Base-by-base conservation (phyloP, 2,797 vertebrate species). In the Mallotus villosus region DNA sequence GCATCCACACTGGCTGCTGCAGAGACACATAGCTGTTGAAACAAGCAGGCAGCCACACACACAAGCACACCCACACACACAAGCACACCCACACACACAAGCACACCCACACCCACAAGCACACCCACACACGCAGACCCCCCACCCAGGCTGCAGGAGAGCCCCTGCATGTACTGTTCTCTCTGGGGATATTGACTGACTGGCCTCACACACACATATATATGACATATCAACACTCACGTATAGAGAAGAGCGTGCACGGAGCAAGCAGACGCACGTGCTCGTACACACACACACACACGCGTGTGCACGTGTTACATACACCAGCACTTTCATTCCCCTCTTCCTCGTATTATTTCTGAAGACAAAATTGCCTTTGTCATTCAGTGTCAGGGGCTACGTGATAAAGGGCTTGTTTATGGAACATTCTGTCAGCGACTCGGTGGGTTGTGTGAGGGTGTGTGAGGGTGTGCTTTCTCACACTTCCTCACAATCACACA, bases 161-260 rank as follows among this genome's bases (percentile, higher is more conserved):
- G 70, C 67, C 68, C 63, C 5, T 71, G 64, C 46, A 63, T 51
- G 17, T 22, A n/a, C 19, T 49, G 49, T 49, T 73, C 71, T 57
- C 53, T 49, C 68, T 88, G 80, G 72, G 78, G 75, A 78, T 75
- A 71, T 67, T 87, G 88, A 87, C 84, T 88, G 86, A 88, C 76
- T 76, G 71, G 76, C 77, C 32, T 72, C 74, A 59, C 70, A 12
- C 66, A 53, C 68, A 29, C 4, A 29, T 29, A 29, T 29, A 29
- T 29, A 29, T 29, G 32, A 34, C 32, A 34, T 7, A 34, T 8
- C 32, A 8, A 34, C 32, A 8, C 32, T 34, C 32, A 34, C 32
- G 32, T 34, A 34, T 8, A 34, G 32, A 32, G 32, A 32, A 32
- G 32, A 34, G 32, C 1, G 32, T 34, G 32, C 32, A 8, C 32